phyloP scores from a whole-genome alignment of 64 coral and sea anemone genomes.

The Pocillopora damicornis region DNA sequence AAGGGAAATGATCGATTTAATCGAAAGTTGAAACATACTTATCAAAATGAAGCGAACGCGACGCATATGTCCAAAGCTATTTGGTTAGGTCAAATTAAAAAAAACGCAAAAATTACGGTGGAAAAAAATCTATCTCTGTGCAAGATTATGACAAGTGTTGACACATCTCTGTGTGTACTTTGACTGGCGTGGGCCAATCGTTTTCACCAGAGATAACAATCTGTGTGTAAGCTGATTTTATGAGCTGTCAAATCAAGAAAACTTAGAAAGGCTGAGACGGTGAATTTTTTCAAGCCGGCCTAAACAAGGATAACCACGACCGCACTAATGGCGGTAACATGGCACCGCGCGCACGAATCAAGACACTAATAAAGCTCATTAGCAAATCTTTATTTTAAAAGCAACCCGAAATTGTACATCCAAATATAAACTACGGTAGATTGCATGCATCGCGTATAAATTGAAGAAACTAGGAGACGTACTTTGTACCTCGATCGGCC shows the following conservation, averaged over 20 bases:
- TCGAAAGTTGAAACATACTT: not conserved
- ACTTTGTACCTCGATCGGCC: slow-evolving; percentile 29
- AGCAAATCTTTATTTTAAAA: slow-evolving; percentile 42
- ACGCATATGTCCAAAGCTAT: not conserved
- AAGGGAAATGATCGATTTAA: not conserved
- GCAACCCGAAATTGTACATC: slow-evolving; percentile 38
- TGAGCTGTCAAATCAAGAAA: slow-evolving; percentile 41
- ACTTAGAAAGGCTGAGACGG: not conserved
- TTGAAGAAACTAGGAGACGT: slow-evolving; percentile 28
- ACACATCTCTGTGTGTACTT: slow-evolving; percentile 57
- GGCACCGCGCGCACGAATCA: not conserved
- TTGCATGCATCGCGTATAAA: slow-evolving; percentile 3
- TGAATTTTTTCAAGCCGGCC: slow-evolving; percentile 26
- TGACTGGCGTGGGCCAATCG: slow-evolving; percentile 53
- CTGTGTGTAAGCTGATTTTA: slow-evolving; percentile 50
- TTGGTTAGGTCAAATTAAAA: slow-evolving; percentile 18
- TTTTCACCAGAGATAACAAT: slow-evolving; percentile 60
- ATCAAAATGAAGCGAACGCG: not conserved
- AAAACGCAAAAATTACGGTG: slow-evolving; percentile 26
- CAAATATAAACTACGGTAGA: slow-evolving; percentile 32
- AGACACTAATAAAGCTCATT: slow-evolving; percentile 22
- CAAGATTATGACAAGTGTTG: slow-evolving; percentile 70
- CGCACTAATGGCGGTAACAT: not conserved
- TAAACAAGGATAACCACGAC: slow-evolving; percentile 19
- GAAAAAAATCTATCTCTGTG: slow-evolving; percentile 40